Percentiles rank a stretch among this genome's conserved stretches.
These are phyloP conservation scores for Diaperis boleti DNA, from an alignment of 2,888 invertebrate species.

Conservation along the genomic window DNA sequence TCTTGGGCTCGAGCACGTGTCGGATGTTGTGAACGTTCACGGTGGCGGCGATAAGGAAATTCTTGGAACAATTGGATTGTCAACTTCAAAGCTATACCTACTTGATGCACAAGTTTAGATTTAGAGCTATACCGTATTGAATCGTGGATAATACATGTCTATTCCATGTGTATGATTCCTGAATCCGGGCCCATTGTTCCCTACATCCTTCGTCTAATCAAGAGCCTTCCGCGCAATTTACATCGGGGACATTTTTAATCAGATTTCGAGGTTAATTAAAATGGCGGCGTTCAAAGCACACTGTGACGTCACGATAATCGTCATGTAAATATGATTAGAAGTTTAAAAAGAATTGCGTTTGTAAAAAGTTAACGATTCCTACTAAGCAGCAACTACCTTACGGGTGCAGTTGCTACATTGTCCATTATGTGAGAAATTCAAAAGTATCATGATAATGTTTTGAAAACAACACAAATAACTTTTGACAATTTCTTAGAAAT, in stretches of 20 bases:
- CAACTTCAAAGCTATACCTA: slow-evolving; percentile 64
- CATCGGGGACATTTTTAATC: slow-evolving; percentile 23
- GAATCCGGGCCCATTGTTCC: slow-evolving; percentile 64
- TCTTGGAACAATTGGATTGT: slow-evolving; percentile 63
- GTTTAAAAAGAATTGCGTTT: too few species aligned
- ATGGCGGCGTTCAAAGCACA: too few species aligned
- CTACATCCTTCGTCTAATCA: slow-evolving; percentile 56
- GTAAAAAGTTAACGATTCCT: too few species aligned
- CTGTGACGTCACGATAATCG: too few species aligned
- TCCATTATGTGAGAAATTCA: too few species aligned
- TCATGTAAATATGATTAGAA: too few species aligned
- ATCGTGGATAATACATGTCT: slow-evolving; percentile 63
- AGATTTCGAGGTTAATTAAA: too few species aligned
- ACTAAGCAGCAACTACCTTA: too few species aligned
- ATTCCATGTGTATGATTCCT: slow-evolving; percentile 63
- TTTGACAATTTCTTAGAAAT: too few species aligned
- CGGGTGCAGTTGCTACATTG: too few species aligned
- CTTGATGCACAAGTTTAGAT: slow-evolving; percentile 62
- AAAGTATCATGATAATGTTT: too few species aligned
- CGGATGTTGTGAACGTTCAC: slow-evolving; percentile 22
- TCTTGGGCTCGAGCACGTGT: slow-evolving; percentile 28
- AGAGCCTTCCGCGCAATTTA: slow-evolving; percentile 59
- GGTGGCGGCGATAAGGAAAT: slow-evolving; percentile 54
- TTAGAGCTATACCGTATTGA: slow-evolving; percentile 59
- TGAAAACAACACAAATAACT: too few species aligned